phyloP scores from a whole-genome alignment of 1,140 invertebrate species.

The Atopsyche davidsoni region DNA sequence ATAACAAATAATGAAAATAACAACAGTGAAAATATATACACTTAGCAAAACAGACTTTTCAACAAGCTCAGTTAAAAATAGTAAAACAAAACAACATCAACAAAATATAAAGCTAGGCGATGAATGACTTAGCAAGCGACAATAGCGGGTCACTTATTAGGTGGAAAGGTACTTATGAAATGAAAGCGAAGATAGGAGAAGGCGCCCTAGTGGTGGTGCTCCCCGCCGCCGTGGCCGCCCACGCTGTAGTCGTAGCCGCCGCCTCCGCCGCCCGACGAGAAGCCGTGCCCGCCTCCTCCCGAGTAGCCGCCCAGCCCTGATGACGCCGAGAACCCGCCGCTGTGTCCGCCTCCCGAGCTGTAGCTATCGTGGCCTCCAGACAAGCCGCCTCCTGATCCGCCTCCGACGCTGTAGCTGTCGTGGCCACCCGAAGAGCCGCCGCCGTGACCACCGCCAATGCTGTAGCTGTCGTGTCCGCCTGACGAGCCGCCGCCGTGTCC shows the following conservation, averaged over 20 bases:
- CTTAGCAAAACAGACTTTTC: background rate
- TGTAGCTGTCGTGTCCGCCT: background rate
- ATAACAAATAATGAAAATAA: background rate
- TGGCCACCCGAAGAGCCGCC: conserved; percentile 7
- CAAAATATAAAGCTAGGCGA: background rate
- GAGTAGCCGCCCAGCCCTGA: too few relatives aligned
- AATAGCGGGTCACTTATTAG: background rate
- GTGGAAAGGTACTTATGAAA: background rate
- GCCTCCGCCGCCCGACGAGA: conserved; percentile 15
- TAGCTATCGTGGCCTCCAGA: conserved; percentile 2
- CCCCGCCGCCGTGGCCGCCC: background rate
- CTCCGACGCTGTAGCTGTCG: conserved; percentile 3
- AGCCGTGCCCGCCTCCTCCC: conserved; percentile 11
- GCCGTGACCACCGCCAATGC: background rate
- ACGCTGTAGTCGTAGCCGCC: conserved; percentile 21
- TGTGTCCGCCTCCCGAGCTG: background rate
- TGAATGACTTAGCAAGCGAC: conserved; percentile 3
- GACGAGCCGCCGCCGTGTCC: background rate
- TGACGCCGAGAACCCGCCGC: too few relatives aligned
- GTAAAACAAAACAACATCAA: background rate
- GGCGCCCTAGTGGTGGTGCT: background rate
- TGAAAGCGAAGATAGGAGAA: background rate
- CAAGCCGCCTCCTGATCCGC: too few relatives aligned
- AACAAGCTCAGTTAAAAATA: background rate
- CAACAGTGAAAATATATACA: background rate